Conservation (phyloP, 1,140 invertebrate species). For the Tetranychus urticae region DNA sequence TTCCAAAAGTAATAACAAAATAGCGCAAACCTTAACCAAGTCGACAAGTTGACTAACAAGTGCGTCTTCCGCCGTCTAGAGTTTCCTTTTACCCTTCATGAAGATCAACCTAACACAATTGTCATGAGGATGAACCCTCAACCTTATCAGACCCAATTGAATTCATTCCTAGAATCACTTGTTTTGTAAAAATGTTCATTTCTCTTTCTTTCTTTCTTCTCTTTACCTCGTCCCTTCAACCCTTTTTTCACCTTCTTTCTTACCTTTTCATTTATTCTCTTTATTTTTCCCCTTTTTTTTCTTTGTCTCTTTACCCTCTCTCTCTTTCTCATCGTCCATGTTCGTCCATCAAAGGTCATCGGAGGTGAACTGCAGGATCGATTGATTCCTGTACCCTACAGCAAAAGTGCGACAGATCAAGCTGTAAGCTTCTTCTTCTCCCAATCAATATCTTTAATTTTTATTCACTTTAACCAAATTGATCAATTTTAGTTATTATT, state of each 20-base stretch:
- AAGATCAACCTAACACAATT: no score
- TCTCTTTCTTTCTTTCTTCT: background rate
- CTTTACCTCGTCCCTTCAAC: background rate
- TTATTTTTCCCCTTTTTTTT: background rate
- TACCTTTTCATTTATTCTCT: background rate
- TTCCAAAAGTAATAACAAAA: no score
- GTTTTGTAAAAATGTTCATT: background rate
- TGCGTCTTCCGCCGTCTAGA: no score
- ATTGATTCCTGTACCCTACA: slow-evolving; percentile 95
- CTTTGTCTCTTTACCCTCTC: background rate
- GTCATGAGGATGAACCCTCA: no score
- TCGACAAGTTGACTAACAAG: no score
- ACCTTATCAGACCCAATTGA: no score
- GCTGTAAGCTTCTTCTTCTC: slow-evolving; percentile 57
- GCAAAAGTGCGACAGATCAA: slow-evolving; percentile 97
- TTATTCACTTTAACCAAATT: background rate
- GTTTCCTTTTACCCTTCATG: background rate
- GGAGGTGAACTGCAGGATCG: slow-evolving; percentile 96
- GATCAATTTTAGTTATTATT: background rate
- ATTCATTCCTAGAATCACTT: no score
- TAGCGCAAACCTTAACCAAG: no score
- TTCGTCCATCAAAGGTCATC: slow-evolving; percentile 47
- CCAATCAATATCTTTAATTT: background rate
- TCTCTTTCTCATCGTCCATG: background rate
- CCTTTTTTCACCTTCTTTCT: background rate